phyloP scores from a whole-genome alignment of 2,113 vertebrate species.

The Pitta sordida region DNA sequence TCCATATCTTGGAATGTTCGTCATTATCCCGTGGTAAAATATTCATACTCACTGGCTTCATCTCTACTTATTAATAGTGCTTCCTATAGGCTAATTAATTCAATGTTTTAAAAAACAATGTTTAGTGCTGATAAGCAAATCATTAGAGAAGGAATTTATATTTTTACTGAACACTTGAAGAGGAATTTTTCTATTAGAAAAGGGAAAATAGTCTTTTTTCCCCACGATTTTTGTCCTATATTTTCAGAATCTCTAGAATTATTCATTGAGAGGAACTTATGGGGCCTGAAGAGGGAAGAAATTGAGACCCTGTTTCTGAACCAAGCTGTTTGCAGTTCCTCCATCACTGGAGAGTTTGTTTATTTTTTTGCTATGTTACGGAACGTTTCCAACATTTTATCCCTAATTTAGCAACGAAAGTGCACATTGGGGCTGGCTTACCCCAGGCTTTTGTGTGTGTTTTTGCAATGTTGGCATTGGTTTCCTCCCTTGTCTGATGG shows the following conservation, averaged over 20 bases:
- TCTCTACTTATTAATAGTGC: not conserved
- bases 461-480: not conserved
- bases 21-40: not conserved
- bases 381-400: constrained; percentile 33
- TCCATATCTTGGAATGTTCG: not conserved
- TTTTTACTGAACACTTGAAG: not conserved
- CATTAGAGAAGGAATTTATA: not conserved
- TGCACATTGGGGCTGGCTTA: not conserved
- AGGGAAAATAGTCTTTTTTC: not conserved
- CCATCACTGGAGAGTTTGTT: not conserved
- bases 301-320: not conserved
- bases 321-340: not conserved
- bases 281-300: not conserved
- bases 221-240: not conserved
- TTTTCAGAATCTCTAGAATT: not conserved
- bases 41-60: not conserved
- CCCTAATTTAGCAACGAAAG: constrained; percentile 47
- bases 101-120: not conserved
- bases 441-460: not conserved
- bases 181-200: not conserved
- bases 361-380: not conserved
- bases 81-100: not conserved
- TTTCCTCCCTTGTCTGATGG: not conserved
- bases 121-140: not conserved
- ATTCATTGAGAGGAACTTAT: not conserved